These are phyloP conservation scores for Oreochromis mossambicus DNA, from an alignment of 2,797 vertebrate genomes.

Conservation along the genomic window DNA sequence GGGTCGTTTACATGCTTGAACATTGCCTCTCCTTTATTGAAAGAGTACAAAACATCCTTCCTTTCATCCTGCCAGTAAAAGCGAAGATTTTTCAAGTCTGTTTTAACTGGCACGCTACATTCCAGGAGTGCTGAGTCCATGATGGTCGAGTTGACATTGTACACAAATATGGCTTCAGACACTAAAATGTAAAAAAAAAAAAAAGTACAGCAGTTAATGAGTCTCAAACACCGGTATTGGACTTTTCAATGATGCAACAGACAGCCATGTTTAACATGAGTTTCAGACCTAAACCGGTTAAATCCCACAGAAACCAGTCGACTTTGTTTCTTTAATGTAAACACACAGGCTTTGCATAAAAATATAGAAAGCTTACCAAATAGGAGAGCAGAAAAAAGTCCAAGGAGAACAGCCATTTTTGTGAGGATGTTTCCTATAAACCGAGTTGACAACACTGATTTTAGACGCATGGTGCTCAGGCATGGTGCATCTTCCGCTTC, in stretches of 20 bases:
- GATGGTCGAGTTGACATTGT: background rate
- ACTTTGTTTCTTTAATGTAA: background rate
- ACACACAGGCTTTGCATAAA: background rate
- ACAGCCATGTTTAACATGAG: background rate
- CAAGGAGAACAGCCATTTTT: background rate
- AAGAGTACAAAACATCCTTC: background rate
- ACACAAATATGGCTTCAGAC: background rate
- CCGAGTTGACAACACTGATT: background rate
- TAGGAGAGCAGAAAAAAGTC: background rate
- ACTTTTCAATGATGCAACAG: background rate
- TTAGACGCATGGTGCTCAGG: background rate
- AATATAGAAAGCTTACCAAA: background rate
- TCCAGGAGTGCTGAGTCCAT: background rate
- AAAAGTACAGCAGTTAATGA: background rate
- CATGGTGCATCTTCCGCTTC: background rate
- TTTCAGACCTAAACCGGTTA: background rate
- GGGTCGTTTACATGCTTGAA: background rate
- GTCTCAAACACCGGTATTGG: background rate
- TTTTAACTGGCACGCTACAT: background rate
- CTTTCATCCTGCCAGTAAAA: background rate
- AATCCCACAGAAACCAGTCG: background rate
- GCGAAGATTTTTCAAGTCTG: background rate
- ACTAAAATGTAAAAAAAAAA: background rate
- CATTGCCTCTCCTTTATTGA: background rate
- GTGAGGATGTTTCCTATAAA: background rate